Evolutionary conservation across 1,140 invertebrate genomes (phyloP).

Genomic region (Asobara japonica): DNA sequence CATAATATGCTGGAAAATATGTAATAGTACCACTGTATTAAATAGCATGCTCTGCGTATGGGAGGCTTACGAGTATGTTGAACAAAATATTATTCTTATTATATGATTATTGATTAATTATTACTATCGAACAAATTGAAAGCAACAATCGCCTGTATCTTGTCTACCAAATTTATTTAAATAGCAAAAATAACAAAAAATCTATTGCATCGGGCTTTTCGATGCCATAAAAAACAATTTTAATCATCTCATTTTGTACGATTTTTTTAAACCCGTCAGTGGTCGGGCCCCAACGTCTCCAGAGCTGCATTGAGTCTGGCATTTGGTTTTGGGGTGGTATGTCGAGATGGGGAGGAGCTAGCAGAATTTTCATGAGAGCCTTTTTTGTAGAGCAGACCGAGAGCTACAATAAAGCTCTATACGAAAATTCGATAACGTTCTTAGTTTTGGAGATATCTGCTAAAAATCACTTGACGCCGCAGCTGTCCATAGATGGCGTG

Average conservation of each 20-base stretch:
- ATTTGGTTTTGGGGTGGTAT: too few species aligned
- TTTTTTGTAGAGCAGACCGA: too few species aligned
- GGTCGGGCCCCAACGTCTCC: too few species aligned
- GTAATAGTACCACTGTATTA: constrained; percentile 12
- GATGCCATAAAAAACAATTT: neutral
- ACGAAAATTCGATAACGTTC: too few species aligned
- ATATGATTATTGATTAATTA: constrained; percentile 14
- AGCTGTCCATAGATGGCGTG: too few species aligned
- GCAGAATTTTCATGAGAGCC: too few species aligned
- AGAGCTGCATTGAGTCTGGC: too few species aligned
- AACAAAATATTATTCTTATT: constrained; percentile 12
- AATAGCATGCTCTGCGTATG: constrained; percentile 5
- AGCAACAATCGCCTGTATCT: constrained; percentile 6
- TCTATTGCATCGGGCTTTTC: neutral
- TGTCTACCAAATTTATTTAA: constrained; percentile 6
- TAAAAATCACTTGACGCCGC: too few species aligned
- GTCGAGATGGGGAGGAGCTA: too few species aligned
- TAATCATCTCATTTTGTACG: neutral
- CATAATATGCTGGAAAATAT: neutral
- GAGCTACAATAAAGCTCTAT: too few species aligned
- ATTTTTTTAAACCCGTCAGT: too few species aligned
- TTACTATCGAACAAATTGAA: constrained; percentile 5
- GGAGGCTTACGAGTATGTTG: constrained; percentile 10
- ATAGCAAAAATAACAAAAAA: neutral
- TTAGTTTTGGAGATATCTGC: too few species aligned